phyloP scores from a whole-genome alignment of 2,888 invertebrate genomes.

The Agonum fuliginosum region DNA sequence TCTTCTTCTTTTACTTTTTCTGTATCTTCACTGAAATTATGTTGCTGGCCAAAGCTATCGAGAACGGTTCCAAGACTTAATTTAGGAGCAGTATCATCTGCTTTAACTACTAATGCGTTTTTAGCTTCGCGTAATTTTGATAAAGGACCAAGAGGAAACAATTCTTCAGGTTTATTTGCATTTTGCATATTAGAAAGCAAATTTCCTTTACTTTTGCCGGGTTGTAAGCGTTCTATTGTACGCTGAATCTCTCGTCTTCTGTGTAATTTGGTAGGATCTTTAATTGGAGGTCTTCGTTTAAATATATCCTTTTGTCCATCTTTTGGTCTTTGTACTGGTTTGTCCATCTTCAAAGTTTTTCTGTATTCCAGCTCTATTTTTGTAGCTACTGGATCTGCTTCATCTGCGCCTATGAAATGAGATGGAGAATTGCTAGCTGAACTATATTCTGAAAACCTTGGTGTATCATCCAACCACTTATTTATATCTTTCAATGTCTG shows the following conservation, averaged over 20 bases:
- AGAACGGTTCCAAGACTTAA: conserved; percentile 90
- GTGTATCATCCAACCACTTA: conserved; percentile 91
- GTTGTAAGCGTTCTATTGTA: conserved; percentile 88
- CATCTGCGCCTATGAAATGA: conserved; percentile 79
- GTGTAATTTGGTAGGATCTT: conserved; percentile 71
- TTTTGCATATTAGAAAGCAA: conserved; percentile 82
- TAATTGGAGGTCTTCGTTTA: conserved; percentile 46
- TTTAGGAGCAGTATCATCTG: conserved; percentile 84
- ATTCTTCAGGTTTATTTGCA: conserved; percentile 77
- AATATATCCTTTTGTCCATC: conserved; percentile 62
- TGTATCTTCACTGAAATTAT: conserved; percentile 77
- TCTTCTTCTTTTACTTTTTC: conserved; percentile 72
- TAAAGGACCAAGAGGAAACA: conserved; percentile 74
- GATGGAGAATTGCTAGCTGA: conserved; percentile 87
- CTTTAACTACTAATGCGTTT: conserved; percentile 76
- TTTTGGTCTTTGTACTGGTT: conserved; percentile 38
- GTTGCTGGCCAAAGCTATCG: conserved; percentile 82
- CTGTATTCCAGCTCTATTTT: conserved; percentile 71
- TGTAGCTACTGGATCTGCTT: conserved; percentile 73
- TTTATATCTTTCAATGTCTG: conserved; percentile 91
- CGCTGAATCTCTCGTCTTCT: conserved; percentile 83
- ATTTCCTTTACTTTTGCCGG: conserved; percentile 92
- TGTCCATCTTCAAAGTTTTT: conserved; percentile 63
- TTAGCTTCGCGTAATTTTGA: conserved; percentile 78
- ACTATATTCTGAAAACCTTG: conserved; percentile 83